Base-by-base conservation (phyloP, 2,888 invertebrate species). In the Aplocera efformata region DNA sequence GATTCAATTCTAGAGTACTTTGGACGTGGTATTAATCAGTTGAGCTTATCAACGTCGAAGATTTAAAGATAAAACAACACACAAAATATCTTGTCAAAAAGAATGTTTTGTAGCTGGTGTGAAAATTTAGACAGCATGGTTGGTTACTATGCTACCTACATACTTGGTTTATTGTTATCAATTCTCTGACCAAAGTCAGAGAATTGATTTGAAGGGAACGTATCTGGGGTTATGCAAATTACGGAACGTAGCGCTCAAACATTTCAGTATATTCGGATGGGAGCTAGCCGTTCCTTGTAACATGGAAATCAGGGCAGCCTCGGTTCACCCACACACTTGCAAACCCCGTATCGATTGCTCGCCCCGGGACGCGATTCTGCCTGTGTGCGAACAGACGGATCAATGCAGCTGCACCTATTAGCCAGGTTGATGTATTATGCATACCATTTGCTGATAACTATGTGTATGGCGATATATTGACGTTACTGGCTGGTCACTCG, bases 331-430 rank as follows among this genome's bases (percentile, higher is more conserved):
- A 49, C 51, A 49, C 51, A 42, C 42, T 33, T 39, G 42, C 42
- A 44, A 32, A 20, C 5, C 33, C 20, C 29, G 32, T 48, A 49
- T 49, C 41, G 48, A 49, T 49, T 43, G 42, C 50, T 41, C 34
- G 42, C 40, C 40, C 48, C 44, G 47, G 48, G 48, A 40, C 28
- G 27, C 31, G 25, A 28, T 4, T 26, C 25, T 23, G 40, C 34
- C 31, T 28, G 36, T 53, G 42, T 26, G 47, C 36, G 44, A 27
- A 40, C 49, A 50, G 50, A 43, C 50, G 41, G 55, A 55, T 55
- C 55, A 47, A 52, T 55, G 55, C 55, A 55, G 50, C 50, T 55
- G 55, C 55, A 54, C 48, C 44, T 48, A 52, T 49, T 41, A 45
- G 27, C 42, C 38, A 39, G 43, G 35, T 43, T 51, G 42, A 51